Base-by-base conservation (phyloP, 2,888 invertebrate species). In the Rhodophaea formosa region DNA sequence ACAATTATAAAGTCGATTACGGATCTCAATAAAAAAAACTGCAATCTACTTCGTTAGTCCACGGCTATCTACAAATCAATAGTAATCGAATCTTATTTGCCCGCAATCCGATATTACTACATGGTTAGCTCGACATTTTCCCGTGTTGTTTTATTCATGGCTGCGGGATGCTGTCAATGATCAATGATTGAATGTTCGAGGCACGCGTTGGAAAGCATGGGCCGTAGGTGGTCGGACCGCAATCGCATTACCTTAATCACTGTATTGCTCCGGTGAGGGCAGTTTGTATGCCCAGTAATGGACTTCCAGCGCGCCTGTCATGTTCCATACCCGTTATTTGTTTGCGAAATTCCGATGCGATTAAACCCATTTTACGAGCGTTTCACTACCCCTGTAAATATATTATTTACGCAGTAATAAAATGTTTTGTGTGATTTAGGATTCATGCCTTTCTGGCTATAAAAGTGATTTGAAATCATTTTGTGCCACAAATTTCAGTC, bases 161-260 rank as follows among this genome's bases (percentile, higher is more conserved):
- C 1, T 16, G 32, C 12, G 45, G 16, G 15, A 44, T 14, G 29
- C 14, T 53, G 54, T 55, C 44, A 55, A 47, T 46, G 17, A 39
- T 43, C 47, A 56, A 49, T 56, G 39, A 49, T 56, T 56, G 56
- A 49, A 35, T 47, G 49, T 43, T 47, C 32, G 6, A 29, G 29
- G 42, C 39, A 15, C 39, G 39, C 56, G 47, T 23, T 49, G 47
- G 35, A 49, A 47, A 47, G 47, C 46, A 35, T 47, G 32, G 47
- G n/a, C 44, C 15, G 29, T 14, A 15, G 45, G 54, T 68, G 64
- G 65, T 59, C 63, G 61, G 65, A 69, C 74, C 73, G 70, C 77
- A 77, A 81, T 77, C 74, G 73, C 74, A 85, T 86, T 84, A 85
- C 75, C 79, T 80, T 84, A 85, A 85, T 86, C 79, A 81, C 80